Evolutionary conservation across 2,113 vertebrate species (phyloP), one percentile per base, ranked within the genome.

Genomic region (Semicossyphus pulcher): DNA sequence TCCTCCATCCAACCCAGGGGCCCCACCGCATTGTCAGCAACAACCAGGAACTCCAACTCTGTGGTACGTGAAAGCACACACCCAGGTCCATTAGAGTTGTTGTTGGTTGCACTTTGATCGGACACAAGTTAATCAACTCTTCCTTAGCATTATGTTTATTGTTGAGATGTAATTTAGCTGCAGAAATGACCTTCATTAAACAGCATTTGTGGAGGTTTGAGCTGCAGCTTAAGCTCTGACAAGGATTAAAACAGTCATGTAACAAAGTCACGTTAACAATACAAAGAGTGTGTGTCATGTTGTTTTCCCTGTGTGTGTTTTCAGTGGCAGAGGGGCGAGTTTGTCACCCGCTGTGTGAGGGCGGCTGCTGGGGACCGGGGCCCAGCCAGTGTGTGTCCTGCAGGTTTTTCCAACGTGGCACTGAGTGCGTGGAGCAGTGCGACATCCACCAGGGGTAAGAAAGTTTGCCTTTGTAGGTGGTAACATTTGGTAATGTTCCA

Each of bases 291-390:
- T 75, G 36, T 29, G 20, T 68, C 42, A 56, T 58, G 29, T 44
- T 18, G 1, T 66, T 5, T 32, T 49, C 2, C 49, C 49, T 68
- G 28, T 52, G 16, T 82, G 26, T 80, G 49, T 76, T 66, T 84
- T 57, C 75, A 91, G 90, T 77, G 74, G n/a, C 6, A 28, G 69
- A 95, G 49, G 93, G 90, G 8, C 88, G 76, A 20, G 65, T 94
- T 23, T 99, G 97, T 88, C 90, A 96, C 89, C 66, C 72, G 0
- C 91, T 97, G 68, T 99, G 97, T 0, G 71, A 92, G 53, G 93
- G 92, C 6, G 93, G 94, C 65, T 99, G 97, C 92, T 99, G 97
- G 97, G 97, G 97, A 1, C 95, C 94, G 0, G 97, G 96, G 3
- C 95, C 96, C 0, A 91, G 93, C 49, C 97, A 99, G 88, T 99